Evolutionary conservation across 2,113 vertebrate species (phyloP).

Genomic region (Noctilio leporinus): DNA sequence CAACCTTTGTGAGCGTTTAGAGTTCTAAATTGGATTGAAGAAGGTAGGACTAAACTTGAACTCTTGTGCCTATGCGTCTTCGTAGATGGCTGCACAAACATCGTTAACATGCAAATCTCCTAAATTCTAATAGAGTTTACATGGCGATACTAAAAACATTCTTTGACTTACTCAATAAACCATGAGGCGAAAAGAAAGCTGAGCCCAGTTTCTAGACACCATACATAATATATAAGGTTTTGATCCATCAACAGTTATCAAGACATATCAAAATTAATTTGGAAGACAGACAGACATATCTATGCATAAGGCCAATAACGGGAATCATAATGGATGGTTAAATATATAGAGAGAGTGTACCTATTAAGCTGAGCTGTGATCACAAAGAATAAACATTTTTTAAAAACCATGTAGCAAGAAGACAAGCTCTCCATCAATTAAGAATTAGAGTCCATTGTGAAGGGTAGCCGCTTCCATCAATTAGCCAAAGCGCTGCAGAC

Average conservation of each 20-base stretch:
- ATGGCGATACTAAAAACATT: not conserved
- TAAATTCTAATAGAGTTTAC: slow-evolving; percentile 44
- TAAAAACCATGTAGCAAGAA: not conserved
- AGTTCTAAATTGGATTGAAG: not conserved
- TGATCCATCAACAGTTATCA: slow-evolving; percentile 61
- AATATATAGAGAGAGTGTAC: not conserved
- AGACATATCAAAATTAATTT: slow-evolving; percentile 71
- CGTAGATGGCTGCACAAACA: slow-evolving; percentile 53
- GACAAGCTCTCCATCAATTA: not conserved
- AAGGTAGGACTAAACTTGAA: slow-evolving; percentile 59
- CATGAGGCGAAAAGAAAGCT: slow-evolving; percentile 58
- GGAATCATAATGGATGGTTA: slow-evolving; percentile 48
- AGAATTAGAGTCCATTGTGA: not conserved
- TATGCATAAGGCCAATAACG: slow-evolving; percentile 61
- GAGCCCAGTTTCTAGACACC: slow-evolving; percentile 41
- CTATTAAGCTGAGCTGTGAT: not conserved
- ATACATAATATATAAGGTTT: slow-evolving; percentile 47
- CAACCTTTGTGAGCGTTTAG: not conserved
- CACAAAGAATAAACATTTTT: not conserved
- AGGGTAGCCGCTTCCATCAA: not conserved
- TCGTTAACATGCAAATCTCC: slow-evolving; percentile 39
- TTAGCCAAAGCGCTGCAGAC: not conserved
- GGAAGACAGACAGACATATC: slow-evolving; percentile 69
- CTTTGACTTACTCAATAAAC: slow-evolving; percentile 53
- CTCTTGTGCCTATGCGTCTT: slow-evolving; percentile 51